Evolutionary conservation across 2,113 vertebrate species (phyloP).

Genomic region (Bubo bubo): DNA sequence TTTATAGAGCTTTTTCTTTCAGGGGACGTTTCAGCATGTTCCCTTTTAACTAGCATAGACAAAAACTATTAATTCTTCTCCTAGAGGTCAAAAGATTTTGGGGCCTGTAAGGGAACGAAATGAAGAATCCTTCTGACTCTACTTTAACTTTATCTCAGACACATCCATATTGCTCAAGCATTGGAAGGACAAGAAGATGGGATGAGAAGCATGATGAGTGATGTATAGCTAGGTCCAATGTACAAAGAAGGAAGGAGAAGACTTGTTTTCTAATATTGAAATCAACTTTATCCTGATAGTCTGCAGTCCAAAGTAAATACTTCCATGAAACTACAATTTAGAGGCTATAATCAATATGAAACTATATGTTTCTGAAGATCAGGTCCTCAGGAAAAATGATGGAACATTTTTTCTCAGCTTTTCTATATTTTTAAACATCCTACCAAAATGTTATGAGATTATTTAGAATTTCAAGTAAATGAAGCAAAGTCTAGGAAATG

Average conservation of each 20-base stretch:
- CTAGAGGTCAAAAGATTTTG: neutral
- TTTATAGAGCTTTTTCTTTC: neutral
- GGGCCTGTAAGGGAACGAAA: neutral
- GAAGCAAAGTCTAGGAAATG: neutral
- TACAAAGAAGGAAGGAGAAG: neutral
- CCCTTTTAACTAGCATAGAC: neutral
- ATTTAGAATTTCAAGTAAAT: neutral
- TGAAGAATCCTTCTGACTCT: neutral
- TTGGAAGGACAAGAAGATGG: neutral
- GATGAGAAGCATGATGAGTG: accelerated
- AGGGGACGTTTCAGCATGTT: neutral
- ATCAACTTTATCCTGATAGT: neutral
- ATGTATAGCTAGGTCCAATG: neutral
- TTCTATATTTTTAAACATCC: neutral
- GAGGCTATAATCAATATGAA: neutral
- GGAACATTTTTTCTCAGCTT: neutral
- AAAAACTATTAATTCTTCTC: neutral
- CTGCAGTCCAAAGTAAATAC: neutral
- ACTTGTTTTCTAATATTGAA: neutral
- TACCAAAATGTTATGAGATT: neutral
- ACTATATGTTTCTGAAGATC: neutral
- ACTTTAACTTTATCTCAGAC: neutral
- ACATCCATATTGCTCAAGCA: accelerated
- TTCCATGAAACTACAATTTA: neutral
- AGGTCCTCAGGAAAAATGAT: neutral